These are phyloP conservation scores for Holotrichia oblita DNA, from an alignment of 1,140 invertebrate species.

Conservation along the genomic window DNA sequence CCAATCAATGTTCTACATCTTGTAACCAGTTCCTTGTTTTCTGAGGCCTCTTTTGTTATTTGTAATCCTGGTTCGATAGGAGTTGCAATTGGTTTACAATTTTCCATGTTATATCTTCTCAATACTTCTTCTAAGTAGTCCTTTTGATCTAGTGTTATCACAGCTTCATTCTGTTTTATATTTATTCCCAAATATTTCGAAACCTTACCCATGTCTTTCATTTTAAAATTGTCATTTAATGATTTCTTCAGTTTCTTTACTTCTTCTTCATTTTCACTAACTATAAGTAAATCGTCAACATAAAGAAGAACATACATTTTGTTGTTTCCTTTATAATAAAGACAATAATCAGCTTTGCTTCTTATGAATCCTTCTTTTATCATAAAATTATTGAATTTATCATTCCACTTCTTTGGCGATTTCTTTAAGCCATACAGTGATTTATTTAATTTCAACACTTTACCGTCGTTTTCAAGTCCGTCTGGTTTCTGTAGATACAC, in stretches of 20 bases:
- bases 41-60: slow-evolving; percentile 45
- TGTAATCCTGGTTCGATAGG: slow-evolving; percentile 51
- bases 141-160: slow-evolving; percentile 47
- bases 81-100: slow-evolving; percentile 51
- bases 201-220: background rate
- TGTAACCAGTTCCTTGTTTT: slow-evolving; percentile 48
- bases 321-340: slow-evolving; percentile 46
- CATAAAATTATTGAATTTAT: slow-evolving; percentile 44
- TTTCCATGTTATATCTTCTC: slow-evolving; percentile 53
- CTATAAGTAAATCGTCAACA: slow-evolving; percentile 53
- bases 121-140: slow-evolving; percentile 47
- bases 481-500: too few relatives aligned
- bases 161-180: slow-evolving; percentile 45
- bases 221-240: slow-evolving; percentile 17
- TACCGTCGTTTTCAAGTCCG: too few relatives aligned
- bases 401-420: background rate
- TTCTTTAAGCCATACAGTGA: slow-evolving; percentile 33
- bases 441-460: too few relatives aligned
- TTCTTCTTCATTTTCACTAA: background rate
- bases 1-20: slow-evolving; percentile 55
- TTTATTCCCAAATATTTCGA: slow-evolving; percentile 44
- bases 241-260: background rate
- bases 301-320: slow-evolving; percentile 51
- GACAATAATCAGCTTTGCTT: slow-evolving; percentile 53
- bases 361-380: slow-evolving; percentile 46